Evolutionary conservation across 1,140 invertebrate species (phyloP).

Genomic region (Scaptomyza hsui): DNA sequence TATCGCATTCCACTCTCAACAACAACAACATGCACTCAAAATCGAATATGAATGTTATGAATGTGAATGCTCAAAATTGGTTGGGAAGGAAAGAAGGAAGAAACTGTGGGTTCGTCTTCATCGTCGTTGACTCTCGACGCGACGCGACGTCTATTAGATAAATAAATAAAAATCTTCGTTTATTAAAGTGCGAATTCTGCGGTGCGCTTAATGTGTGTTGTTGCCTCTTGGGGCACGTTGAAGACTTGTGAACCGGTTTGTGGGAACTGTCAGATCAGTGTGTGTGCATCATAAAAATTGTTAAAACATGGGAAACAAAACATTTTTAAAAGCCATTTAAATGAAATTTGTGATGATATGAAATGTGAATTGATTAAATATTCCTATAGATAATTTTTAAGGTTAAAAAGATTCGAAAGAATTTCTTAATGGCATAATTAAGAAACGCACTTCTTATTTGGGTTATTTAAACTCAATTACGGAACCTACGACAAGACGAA

Average conservation of each 20-base stretch:
- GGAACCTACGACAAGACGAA: constrained; percentile 56
- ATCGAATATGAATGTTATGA: constrained; percentile 6
- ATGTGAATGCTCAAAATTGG: constrained; percentile 42
- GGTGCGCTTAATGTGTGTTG: constrained; percentile 57
- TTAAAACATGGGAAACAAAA: constrained; percentile 31
- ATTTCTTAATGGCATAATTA: background rate
- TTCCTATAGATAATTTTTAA: too few species aligned
- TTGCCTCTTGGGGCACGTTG: constrained; percentile 27
- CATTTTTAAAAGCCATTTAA: constrained; percentile 21
- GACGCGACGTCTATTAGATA: constrained; percentile 76
- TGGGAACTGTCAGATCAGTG: constrained; percentile 5
- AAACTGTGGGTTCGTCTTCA: too few species aligned
- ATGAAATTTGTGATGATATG: constrained; percentile 15
- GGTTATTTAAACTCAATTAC: constrained; percentile 8
- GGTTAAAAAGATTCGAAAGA: background rate
- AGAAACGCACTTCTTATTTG: constrained; percentile 8
- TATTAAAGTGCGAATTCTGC: constrained; percentile 81
- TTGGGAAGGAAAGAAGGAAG: too few species aligned
- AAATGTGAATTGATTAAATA: too few species aligned
- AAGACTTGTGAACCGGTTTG: constrained; percentile 28
- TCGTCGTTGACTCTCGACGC: constrained; percentile 9
- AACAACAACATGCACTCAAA: constrained; percentile 10
- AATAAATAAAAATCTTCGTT: constrained; percentile 70
- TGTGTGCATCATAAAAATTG: constrained; percentile 16
- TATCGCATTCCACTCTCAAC: constrained; percentile 55